Evolutionary conservation across 2,888 invertebrate genomes (phyloP), one percentile per base, ranked within the genome.

Genomic region (Tethea ocularis): DNA sequence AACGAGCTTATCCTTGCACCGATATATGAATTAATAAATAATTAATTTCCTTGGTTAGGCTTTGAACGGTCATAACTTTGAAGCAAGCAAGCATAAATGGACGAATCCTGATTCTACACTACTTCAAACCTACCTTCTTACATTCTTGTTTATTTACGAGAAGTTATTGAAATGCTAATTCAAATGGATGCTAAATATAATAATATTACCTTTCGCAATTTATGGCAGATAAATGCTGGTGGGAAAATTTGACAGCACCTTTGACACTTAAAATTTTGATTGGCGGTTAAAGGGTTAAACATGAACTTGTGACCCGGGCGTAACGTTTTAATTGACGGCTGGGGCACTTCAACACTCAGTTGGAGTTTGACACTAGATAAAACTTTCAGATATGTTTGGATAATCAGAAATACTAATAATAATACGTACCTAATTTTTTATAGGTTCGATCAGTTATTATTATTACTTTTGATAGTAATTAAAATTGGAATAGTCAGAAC

Each of bases 271-370:
- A 52, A 23, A 52, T 52, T 52, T 52, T 23, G 23, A 26, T 52
- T 24, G 52, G 24, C 52, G 26, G 52, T 24, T 52, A 23, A n/a
- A 26, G 52, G 52, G 52, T 52, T 52, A 52, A 41, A 24, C n/a
- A n/a, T 23, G n/a, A 52, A 52, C 24, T 52, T 23, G 52, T n/a
- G 52, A 52, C 52, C 46, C 46, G 3, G 24, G 24, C 52, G 26
- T 52, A 52, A 52, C 23, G 24, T 52, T 52, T 52, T 52, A 52
- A 52, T 52, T 52, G 52, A 52, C 52, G 20, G 52, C 52, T 52
- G 24, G 52, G 24, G 26, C 15, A 52, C 6, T 52, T 52, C 6
- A 7, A n/a, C 26, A n/a, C n/a, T 38, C n/a, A 38, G 5, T n/a
- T 22, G 11, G 15, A 13, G 7, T 51, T 52, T 24, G 26, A 24